Evolutionary conservation across 2,797 vertebrate genomes (phyloP).

Genomic region (Atherinosoma microstoma): DNA sequence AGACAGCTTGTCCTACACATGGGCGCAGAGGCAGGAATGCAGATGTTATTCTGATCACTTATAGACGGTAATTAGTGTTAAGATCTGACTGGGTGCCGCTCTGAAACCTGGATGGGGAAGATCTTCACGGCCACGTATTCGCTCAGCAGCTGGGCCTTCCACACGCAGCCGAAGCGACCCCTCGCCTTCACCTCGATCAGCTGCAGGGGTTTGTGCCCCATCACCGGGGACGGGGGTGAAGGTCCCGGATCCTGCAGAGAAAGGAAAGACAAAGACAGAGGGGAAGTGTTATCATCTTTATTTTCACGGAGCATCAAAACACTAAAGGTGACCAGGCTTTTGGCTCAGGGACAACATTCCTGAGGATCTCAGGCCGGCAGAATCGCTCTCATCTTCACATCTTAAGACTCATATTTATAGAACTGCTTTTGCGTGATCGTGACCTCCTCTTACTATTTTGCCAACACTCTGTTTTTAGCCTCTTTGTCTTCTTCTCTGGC

Average conservation of each 20-base stretch:
- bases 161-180: constrained; percentile 96
- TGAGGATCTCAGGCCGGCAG: constrained; percentile 49
- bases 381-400: constrained; percentile 42
- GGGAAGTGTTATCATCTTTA: constrained; percentile 19
- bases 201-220: constrained; percentile 95
- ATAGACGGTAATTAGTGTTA: neutral
- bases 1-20: constrained; percentile 92
- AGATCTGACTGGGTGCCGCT: neutral
- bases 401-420: constrained; percentile 50
- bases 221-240: constrained; percentile 90
- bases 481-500: neutral
- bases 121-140: constrained; percentile 97
- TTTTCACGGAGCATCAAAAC: constrained; percentile 29
- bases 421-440: constrained; percentile 12
- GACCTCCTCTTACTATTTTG: neutral
- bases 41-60: neutral
- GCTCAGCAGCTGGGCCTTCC: constrained; percentile 96
- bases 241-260: constrained; percentile 90
- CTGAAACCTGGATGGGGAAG: constrained; percentile 94
- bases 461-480: constrained; percentile 10
- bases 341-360: constrained; percentile 45
- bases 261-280: neutral
- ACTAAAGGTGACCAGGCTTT: constrained; percentile 53
- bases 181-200: constrained; percentile 95
- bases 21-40: constrained; percentile 13